Evolutionary conservation across 2,113 vertebrate genomes (phyloP).

Genomic region (Hystrix brachyura): DNA sequence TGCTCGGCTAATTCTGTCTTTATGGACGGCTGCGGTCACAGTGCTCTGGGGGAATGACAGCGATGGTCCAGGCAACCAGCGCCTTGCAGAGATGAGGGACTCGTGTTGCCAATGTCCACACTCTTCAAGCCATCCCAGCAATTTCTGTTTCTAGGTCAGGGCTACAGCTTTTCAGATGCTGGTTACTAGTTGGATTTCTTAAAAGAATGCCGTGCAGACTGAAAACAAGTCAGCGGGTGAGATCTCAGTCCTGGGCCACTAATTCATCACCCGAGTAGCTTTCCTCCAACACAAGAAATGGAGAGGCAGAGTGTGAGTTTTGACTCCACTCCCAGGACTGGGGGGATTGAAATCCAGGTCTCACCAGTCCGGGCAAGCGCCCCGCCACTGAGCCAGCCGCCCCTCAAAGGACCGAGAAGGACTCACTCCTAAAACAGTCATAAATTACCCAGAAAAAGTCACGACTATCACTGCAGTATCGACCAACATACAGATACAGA

Average conservation of each 20-base stretch:
- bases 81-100: neutral
- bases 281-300: neutral
- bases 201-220: neutral
- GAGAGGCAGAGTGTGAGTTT: neutral
- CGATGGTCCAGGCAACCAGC: fast-evolving
- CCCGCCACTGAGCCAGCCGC: neutral
- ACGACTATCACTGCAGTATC: neutral
- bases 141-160: neutral
- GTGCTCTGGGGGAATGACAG: no score
- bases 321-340: neutral
- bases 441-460: neutral
- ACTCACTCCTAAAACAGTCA: neutral
- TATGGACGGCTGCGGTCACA: neutral
- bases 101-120: neutral
- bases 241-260: neutral
- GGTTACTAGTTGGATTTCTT: neutral
- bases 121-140: neutral
- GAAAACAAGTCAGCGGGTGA: neutral
- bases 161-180: neutral
- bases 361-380: neutral
- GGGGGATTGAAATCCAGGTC: neutral
- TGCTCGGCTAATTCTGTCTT: neutral
- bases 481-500: neutral
- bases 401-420: neutral
- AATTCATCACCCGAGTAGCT: neutral